phyloP scores from a whole-genome alignment of 2,888 invertebrate species.

The Bursaphelenchus okinawaensis region DNA sequence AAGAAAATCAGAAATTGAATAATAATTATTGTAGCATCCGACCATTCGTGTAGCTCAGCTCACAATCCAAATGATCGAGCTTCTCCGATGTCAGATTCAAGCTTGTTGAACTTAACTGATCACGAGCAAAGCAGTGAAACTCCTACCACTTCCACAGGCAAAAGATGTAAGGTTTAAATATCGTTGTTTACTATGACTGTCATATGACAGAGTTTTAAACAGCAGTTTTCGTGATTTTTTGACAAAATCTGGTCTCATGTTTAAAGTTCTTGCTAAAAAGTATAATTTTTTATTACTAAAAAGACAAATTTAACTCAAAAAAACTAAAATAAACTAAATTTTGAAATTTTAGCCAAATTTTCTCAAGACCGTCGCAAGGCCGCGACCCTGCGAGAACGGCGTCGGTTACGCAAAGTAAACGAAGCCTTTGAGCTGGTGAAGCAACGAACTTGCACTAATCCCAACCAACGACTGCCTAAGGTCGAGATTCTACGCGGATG shows the following conservation, averaged over 20 bases:
- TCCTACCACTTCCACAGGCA: not conserved
- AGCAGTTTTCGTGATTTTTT: too few relatives aligned
- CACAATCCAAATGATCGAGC: not conserved
- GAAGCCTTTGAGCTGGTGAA: conserved; percentile 94
- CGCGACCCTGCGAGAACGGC: conserved; percentile 85
- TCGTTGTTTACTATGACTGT: too few relatives aligned
- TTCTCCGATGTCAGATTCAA: conserved; percentile 1
- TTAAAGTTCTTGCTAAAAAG: too few relatives aligned
- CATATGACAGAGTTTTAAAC: too few relatives aligned
- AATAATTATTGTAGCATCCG: too few relatives aligned
- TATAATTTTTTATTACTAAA: too few relatives aligned
- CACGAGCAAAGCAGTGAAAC: conserved; percentile 5
- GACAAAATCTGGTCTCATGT: not conserved
- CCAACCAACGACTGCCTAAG: conserved; percentile 90
- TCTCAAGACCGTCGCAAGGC: conserved; percentile 92
- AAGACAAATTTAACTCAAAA: too few relatives aligned
- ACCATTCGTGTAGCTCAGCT: not conserved
- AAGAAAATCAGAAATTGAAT: not conserved
- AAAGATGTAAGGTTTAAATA: conserved; percentile 11
- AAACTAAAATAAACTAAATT: too few relatives aligned
- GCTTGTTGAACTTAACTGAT: not conserved
- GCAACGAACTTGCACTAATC: conserved; percentile 84
- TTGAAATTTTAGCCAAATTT: conserved; percentile 71
- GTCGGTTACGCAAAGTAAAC: conserved; percentile 89
- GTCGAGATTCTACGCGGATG: conserved; percentile 93